Evolutionary conservation across 1,140 invertebrate species (phyloP).

Genomic region (Euborellia annulipes): DNA sequence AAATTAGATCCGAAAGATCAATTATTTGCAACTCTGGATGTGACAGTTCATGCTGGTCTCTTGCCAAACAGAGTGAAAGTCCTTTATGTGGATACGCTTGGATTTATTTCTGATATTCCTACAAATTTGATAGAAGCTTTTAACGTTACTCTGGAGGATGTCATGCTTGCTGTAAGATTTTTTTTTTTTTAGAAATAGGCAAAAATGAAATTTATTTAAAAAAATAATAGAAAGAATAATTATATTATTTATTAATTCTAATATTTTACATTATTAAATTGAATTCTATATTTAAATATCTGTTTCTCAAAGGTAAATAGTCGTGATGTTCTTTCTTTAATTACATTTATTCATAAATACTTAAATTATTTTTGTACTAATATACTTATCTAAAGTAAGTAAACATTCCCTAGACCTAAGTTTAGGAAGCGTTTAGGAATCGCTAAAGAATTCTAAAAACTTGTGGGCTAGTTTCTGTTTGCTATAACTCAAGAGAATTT

Average conservation of each 20-base stretch:
- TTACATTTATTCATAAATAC: constrained; percentile 2
- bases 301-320: background rate
- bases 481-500: too few species aligned
- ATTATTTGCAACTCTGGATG: constrained; percentile 82
- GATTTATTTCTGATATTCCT: constrained; percentile 81
- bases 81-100: constrained; percentile 76
- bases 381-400: too few species aligned
- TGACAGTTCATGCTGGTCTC: constrained; percentile 54
- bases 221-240: background rate
- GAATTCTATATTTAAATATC: background rate
- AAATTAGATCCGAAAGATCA: constrained; percentile 53
- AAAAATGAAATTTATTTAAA: background rate
- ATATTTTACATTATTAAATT: background rate
- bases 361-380: too few species aligned
- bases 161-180: constrained; percentile 40
- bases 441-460: too few species aligned
- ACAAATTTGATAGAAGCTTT: constrained; percentile 69
- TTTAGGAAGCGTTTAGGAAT: too few species aligned
- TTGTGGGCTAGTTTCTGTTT: too few species aligned
- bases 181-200: too few species aligned
- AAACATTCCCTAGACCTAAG: too few species aligned
- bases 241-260: background rate
- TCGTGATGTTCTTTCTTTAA: background rate
- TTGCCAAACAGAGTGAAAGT: constrained; percentile 51
- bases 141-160: constrained; percentile 69